Evolutionary conservation across 2,797 vertebrate genomes (phyloP), one percentile per base, ranked within the genome.

Genomic region (Sebastes paucispinis): DNA sequence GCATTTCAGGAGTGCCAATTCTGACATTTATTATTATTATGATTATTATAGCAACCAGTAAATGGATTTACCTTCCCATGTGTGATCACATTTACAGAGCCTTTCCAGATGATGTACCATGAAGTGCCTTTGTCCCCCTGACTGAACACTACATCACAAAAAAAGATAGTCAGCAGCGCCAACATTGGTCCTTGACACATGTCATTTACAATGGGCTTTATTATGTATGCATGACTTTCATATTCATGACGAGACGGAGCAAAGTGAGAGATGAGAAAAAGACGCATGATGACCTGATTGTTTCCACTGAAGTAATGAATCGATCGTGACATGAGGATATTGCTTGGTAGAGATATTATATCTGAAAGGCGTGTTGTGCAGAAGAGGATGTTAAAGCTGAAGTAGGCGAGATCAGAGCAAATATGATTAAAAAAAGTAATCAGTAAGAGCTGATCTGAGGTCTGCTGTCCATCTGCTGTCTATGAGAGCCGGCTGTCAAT

Each of bases 101-200:
- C 98, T 92, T 98, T 99, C 98, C 98, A 99, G 94, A 99, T 97
- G 88, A 99, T 99, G 94, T 98, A 99, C 98, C 98, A 99, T 0
- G 98, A 99, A 0, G 97, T 98, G 69, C 97, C 98, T 89, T 98
- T 99, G 88, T 99, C 98, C 3, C 98, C 98, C 85, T 99, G 98
- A 93, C 97, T 99, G 93, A 99, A 99, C 94, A 99, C 98, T 99
- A 79, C 1, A 50, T 80, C 39, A 75, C 52, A 91, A 32, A 58
- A 32, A 58, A 77, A 63, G 6, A 79, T 59, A 66, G 13, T 75
- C 52, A 72, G 13, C 24, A 68, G 52, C 3, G 4, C 12, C 5
- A 36, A 73, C 22, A 55, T 12, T 0, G 8, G 18, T 62, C 52
- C 57, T 16, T 73, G 16, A 77, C 32, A 83, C 58, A 39, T 54